A percentile compares a stretch with the other conserved stretches of the same genome.
Conservation (phyloP, 2,113 vertebrate genomes). For the Eudyptes chrysolophus region DNA sequence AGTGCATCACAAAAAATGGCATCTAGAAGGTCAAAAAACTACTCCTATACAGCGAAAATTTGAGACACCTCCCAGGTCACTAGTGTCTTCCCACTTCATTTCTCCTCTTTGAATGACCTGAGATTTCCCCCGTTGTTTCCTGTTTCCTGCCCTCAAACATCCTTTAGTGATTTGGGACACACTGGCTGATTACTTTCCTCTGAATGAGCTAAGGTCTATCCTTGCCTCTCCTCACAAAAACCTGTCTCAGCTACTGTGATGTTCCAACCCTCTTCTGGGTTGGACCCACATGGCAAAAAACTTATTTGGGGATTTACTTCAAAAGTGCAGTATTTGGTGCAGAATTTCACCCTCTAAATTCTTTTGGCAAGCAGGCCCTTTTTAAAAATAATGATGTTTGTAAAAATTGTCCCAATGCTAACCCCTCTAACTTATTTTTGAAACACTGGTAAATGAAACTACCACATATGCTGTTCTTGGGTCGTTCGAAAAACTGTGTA, state of each 20-base stretch:
- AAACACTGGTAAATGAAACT: background rate
- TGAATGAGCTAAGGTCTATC: background rate
- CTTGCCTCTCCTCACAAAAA: background rate
- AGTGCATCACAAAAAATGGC: rapidly evolving
- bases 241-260: background rate
- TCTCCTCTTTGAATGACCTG: background rate
- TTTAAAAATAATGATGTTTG: background rate
- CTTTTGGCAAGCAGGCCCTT: background rate
- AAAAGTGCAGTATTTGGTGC: background rate
- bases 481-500: background rate
- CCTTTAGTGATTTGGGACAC: background rate
- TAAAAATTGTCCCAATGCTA: background rate
- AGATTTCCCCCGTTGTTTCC: background rate
- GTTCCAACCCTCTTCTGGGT: background rate
- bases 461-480: background rate
- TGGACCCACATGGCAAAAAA: background rate
- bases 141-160: background rate
- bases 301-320: background rate
- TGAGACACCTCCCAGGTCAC: background rate
- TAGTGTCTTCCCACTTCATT: background rate
- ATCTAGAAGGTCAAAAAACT: background rate
- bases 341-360: background rate
- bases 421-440: background rate
- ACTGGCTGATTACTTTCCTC: background rate
- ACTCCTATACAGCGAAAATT: background rate